Percentiles rank a stretch among this genome's conserved stretches.
These are phyloP conservation scores for Atrina japonica DNA, from an alignment of 2,888 invertebrate genomes.

Conservation along the genomic window DNA sequence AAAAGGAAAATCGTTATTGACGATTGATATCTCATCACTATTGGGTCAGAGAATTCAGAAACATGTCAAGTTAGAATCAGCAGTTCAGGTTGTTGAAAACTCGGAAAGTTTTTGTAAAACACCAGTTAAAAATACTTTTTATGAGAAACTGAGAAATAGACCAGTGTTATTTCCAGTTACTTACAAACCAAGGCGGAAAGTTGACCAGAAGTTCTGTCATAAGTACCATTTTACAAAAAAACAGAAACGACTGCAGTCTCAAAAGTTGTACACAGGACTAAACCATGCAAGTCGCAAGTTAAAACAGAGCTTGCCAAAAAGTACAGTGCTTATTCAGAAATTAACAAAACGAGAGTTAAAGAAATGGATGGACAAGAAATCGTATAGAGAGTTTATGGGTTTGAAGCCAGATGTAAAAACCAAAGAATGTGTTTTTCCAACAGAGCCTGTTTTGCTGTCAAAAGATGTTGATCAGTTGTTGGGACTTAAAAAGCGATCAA, in stretches of 20 bases:
- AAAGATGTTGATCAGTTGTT: constrained; percentile 66
- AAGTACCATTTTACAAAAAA: constrained; percentile 66
- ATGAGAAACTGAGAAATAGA: constrained; percentile 67
- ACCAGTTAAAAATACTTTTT: constrained; percentile 67
- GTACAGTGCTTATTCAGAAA: constrained; percentile 58
- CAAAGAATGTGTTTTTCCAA: constrained; percentile 59
- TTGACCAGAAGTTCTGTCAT: constrained; percentile 57
- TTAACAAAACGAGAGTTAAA: constrained; percentile 57
- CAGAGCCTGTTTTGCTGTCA: constrained; percentile 61
- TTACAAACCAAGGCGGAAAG: constrained; percentile 60
- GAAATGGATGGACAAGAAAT: constrained; percentile 55
- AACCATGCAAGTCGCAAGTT: constrained; percentile 56
- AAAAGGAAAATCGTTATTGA: constrained; percentile 59
- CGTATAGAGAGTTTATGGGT: constrained; percentile 43
- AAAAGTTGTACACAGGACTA: constrained; percentile 62
- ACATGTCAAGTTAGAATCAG: constrained; percentile 65
- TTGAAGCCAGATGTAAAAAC: neutral
- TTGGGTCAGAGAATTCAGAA: constrained; percentile 72
- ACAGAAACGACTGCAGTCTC: constrained; percentile 61
- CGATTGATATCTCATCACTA: constrained; percentile 69
- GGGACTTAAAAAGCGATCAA: constrained; percentile 62
- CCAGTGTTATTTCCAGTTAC: constrained; percentile 61
- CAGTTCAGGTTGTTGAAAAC: constrained; percentile 59
- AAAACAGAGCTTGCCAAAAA: constrained; percentile 42
- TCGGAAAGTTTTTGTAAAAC: constrained; percentile 69